Base-by-base conservation (phyloP, 1,140 invertebrate genomes). In the Papilio xuthus region DNA sequence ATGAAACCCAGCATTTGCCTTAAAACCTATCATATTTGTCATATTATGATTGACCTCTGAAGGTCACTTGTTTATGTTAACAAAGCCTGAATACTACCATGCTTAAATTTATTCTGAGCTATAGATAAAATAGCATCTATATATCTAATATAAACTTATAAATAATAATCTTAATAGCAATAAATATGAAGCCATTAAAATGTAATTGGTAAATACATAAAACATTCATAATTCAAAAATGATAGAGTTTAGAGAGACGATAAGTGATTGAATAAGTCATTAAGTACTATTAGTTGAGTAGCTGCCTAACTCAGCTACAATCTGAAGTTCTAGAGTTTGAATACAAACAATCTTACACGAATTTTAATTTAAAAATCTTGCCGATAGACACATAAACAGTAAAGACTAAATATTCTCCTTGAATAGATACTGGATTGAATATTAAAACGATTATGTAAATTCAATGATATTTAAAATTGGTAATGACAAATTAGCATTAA, bases 1-100 rank as follows among this genome's bases (percentile, higher is more conserved):
- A 78, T 74, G 28, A 73, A 73, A 23, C 20, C 41, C 71, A 50
- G 13, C 42, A 73, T 73, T 42, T 18, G 26, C 20, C 10, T 37
- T 20, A 20, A 41, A 71, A 71, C n/a, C 6, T 37, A 20, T 23
- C 13, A 71, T 20, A 41, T 41, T 20, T 71, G 69, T 2, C 13
- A 70, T 37, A 70, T 18, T 41, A 41, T 37, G 0, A 69, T 69
- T 71, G 41, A 18, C 20, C 18, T 41, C 7, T 15, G 1, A 42
- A 42, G 23, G 3, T 63, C 23, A 63, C 18, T 53, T 53, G 23
- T 26, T 63, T 26, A 28, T 13, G 1, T 63, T 63, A 8, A 13
- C 10, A 60, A 60, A 60, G 23, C 6, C 56, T 12, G 23, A 26
- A 20, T 60, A 9, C n/a, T n/a, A 53, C 1, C 50, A n/a, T 20